Base-by-base conservation (phyloP, 1,140 invertebrate genomes). In the Heterodera schachtii region DNA sequence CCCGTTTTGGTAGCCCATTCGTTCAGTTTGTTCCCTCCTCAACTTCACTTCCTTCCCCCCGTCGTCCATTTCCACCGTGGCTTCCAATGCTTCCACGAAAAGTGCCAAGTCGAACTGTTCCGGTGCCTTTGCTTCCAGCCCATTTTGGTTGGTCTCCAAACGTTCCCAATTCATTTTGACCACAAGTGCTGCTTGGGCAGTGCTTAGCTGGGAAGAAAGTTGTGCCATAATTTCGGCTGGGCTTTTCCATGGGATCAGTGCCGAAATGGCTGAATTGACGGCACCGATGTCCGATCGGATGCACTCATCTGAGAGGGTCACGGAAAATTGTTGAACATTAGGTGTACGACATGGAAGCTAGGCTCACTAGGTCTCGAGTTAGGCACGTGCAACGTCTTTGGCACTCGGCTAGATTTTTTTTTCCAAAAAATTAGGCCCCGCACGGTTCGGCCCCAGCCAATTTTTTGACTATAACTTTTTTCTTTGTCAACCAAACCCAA, bases 11-110 rank as follows among this genome's bases (percentile, higher is more conserved):
- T 31, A 31, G 64, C 64, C 77, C 77, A 78, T 69, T 78, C 44
- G 70, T 78, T 69, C 60, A 78, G 70, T 69, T 69, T 78, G 70
- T 78, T 78, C 77, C 77, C 41, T 78, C 66, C 31, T 64, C 49
- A 78, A 31, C 77, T 47, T 47, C 21, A 78, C 77, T 66, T 64
- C 64, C 19, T 78, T 78, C 21, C 43, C 64, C 43, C 9, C 31
- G 9, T 31, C 64, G n/a, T 78, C 66, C 31, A 78, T 78, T 78
- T 78, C 77, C 31, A 78, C 64, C 16, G 43, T 31, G 21, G 66
- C 47, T 64, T 78, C 64, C 77, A 78, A 69, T 8, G 64, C 77
- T 44, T 69, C 31, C 11, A 31, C 9, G 9, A 78, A 78, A 41
- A 78, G 70, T 66, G 43, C 77, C 7, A 78, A 21, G 44, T 69